phyloP scores from a whole-genome alignment of 2,113 vertebrate species.

The Pteronura brasiliensis region DNA sequence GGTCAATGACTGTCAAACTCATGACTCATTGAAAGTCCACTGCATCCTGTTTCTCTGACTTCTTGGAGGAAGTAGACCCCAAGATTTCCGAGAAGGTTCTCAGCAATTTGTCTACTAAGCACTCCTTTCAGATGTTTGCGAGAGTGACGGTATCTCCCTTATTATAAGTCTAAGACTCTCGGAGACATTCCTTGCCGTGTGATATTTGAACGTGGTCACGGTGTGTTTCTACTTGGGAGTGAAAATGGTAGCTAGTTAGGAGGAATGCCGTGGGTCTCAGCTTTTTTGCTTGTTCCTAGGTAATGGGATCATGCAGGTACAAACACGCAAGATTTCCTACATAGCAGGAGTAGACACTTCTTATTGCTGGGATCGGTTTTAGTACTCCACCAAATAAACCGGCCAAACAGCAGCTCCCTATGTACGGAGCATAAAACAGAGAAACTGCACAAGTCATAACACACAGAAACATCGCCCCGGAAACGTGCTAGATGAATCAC shows the following conservation, averaged over 20 bases:
- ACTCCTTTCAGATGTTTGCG: not conserved
- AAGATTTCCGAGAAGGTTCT: constrained; percentile 67
- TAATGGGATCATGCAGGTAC: not conserved
- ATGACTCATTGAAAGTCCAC: constrained; percentile 69
- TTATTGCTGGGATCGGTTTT: not conserved
- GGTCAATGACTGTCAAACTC: constrained; percentile 59
- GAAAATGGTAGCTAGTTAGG: not conserved
- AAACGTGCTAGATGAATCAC: not conserved
- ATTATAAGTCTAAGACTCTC: not conserved
- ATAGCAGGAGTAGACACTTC: not conserved
- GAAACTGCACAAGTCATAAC: not conserved
- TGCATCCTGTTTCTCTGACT: constrained; percentile 66
- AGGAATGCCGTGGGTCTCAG: not conserved
- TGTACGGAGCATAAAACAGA: not conserved
- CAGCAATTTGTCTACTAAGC: constrained; percentile 38
- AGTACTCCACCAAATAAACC: not conserved
- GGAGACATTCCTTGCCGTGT: not conserved
- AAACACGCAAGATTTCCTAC: not conserved
- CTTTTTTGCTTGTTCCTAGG: not conserved
- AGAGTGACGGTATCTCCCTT: constrained; percentile 1
- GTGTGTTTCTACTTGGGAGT: not conserved
- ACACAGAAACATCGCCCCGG: not conserved
- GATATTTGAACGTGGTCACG: not conserved
- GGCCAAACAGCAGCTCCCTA: not conserved
- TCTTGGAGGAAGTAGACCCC: constrained; percentile 63